Base-by-base conservation (phyloP, 2,113 vertebrate species). In the Cavia porcellus region DNA sequence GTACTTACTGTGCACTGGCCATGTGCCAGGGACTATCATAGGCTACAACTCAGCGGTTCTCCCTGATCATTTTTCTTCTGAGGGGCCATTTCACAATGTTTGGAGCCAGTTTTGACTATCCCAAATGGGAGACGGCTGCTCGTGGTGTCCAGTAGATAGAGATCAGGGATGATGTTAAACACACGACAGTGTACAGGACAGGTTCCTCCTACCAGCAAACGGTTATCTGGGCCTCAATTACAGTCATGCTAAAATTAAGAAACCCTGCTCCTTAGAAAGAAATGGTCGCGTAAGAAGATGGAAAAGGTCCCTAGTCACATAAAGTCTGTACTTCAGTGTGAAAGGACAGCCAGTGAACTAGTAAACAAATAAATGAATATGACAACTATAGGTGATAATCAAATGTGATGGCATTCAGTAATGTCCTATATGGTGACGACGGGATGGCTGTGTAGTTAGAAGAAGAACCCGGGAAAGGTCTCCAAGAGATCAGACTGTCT, bases 51-150 rank as follows among this genome's bases (percentile, higher is more conserved):
- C 79, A 25, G 22, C 90, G 25, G 17, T 94, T 91, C 30, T 86
- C 75, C 57, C 8, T 0, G 24, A 45, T 52, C 7, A 30, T 86
- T 93, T 61, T 62, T 10, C 68, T 14, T 47, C 3, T 8, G 5
- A 68, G 20, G 38, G 79, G 13, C 64, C 59, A 52, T 86, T 92
- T 96, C 83, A 38, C 52, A 93, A 2, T 70, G 30, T 89, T 79
- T 90, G n/a, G 92, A 97, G 89, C 79, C 50, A 84, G 72, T 91
- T 96, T 90, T 95, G 83, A 82, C 91, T 91, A 75, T 95, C 81
- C 80, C n/a, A 81, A 3, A 28, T 81, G 45, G 62, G 80, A 94
- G n/a, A 35, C 12, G 66, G 30, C 61, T 94, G 19, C 52, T 81
- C 5, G 55, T 95, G 66, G 38, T 59, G 35, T 89, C 20, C 82